Conservation (phyloP, 2,113 vertebrate species). For the Pelecanus crispus region DNA sequence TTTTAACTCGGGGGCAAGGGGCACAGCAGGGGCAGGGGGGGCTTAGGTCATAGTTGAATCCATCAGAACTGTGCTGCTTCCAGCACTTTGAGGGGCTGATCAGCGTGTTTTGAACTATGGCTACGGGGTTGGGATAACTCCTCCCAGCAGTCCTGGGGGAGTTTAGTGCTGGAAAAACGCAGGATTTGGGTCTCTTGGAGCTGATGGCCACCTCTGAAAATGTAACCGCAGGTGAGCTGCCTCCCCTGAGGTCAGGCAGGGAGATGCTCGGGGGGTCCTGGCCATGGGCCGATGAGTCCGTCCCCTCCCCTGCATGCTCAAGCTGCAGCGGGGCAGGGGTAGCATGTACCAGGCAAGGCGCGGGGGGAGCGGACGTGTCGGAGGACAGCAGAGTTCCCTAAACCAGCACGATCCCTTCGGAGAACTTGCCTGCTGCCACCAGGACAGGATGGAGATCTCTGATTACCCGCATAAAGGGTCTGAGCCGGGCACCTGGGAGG, state of each 20-base stretch:
- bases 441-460: fast-evolving
- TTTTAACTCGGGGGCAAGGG: not conserved
- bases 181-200: too few relatives aligned
- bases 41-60: fast-evolving
- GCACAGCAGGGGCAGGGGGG: too few relatives aligned
- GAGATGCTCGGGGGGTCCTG: not conserved
- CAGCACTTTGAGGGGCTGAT: too few relatives aligned
- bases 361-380: too few relatives aligned
- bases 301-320: too few relatives aligned
- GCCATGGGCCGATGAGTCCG: fast-evolving
- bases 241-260: not conserved
- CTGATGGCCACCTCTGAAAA: not conserved
- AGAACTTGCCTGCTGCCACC: too few relatives aligned
- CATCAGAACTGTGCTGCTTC: fast-evolving
- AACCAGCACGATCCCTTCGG: not conserved
- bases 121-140: too few relatives aligned
- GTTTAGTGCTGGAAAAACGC: too few relatives aligned
- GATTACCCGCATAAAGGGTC: too few relatives aligned
- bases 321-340: not conserved
- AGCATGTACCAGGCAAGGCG: fast-evolving
- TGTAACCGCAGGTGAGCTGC: not conserved
- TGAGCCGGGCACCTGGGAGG: not conserved
- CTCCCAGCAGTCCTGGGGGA: too few relatives aligned
- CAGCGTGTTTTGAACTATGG: fast-evolving
- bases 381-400: too few relatives aligned